Percentiles rank a stretch among this genome's conserved stretches.
Evolutionary conservation across 1,140 invertebrate genomes (phyloP).

Genomic region (Amphibalanus amphitrite): DNA sequence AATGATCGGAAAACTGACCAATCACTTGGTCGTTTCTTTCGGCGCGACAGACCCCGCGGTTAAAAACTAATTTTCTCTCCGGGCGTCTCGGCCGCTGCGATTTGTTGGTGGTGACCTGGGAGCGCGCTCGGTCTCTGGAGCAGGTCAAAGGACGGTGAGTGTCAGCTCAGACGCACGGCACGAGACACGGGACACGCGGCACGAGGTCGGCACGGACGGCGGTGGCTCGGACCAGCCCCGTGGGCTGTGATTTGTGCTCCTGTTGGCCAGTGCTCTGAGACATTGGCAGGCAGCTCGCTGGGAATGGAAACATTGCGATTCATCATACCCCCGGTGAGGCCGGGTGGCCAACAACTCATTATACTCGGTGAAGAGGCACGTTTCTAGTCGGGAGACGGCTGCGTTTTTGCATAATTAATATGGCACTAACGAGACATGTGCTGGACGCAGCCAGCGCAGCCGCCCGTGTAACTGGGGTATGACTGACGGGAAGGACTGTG

Average conservation of each 20-base stretch:
- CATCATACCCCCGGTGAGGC: not conserved
- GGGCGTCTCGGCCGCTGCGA: not conserved
- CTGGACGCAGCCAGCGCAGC: not conserved
- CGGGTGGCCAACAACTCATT: not conserved
- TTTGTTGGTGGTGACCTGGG: not conserved
- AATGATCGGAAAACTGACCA: not conserved
- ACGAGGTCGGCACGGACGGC: too few relatives aligned
- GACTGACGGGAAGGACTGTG: too few relatives aligned
- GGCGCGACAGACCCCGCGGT: not conserved
- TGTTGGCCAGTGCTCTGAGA: not conserved
- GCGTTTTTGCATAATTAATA: constrained; percentile 2
- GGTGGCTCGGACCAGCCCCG: not conserved
- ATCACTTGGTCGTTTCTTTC: not conserved
- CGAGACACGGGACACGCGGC: not conserved
- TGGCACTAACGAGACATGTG: not conserved
- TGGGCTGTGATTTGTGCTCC: not conserved
- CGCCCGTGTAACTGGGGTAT: too few relatives aligned
- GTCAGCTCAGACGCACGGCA: too few relatives aligned
- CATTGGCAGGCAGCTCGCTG: not conserved
- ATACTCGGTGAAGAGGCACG: not conserved
- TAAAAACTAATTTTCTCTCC: not conserved
- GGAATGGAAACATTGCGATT: not conserved
- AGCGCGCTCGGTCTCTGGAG: too few relatives aligned
- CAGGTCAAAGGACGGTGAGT: too few relatives aligned
- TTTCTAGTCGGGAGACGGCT: not conserved